Evolutionary conservation across 2,113 vertebrate species (phyloP), one percentile per base, ranked within the genome.

Genomic region (Pogona vitticeps): DNA sequence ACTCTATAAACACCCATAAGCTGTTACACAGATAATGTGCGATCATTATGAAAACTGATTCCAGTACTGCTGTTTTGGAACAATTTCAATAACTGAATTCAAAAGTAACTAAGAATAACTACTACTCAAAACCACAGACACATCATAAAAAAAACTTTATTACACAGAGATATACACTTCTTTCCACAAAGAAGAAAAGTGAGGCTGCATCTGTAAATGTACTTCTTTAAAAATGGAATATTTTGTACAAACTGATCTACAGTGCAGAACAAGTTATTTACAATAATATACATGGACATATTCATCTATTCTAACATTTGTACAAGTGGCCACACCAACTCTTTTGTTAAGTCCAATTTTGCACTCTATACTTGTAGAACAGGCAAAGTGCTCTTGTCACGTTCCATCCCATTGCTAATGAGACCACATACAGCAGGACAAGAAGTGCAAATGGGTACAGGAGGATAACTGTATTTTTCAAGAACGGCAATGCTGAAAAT

Each of bases 291-390:
- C 95, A 96, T 94, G 84, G 86, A 79, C 86, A 38, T 89, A 82
- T 88, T 82, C 87, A 82, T 84, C 79, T 33, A 56, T 81, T 79
- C 52, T 88, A 82, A 40, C 36, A 73, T 21, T 52, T 21, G 21
- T 56, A 67, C 79, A 87, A 56, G 42, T 31, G 21, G n/a, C 59
- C 77, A 68, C 52, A 87, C 83, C 65, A 78, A 85, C 89, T 33
- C 65, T 36, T 82, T 68, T 80, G 42, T 38, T 33, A 21, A 83
- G 84, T 82, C 58, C 63, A 65, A 26, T 94, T 96, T 91, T 97
- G 96, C 90, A 99, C 99, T 92, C 99, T 95, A 94, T 97, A 97
- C 88, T 98, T 98, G 92, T 99, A 99, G 94, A 99, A 99, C 85
- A 96, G 97, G 89, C 98, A 99, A 88, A 99, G 97, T 13, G 96